These are phyloP conservation scores for Tridacna crocea DNA, from an alignment of 2,888 invertebrate species.

Conservation along the genomic window DNA sequence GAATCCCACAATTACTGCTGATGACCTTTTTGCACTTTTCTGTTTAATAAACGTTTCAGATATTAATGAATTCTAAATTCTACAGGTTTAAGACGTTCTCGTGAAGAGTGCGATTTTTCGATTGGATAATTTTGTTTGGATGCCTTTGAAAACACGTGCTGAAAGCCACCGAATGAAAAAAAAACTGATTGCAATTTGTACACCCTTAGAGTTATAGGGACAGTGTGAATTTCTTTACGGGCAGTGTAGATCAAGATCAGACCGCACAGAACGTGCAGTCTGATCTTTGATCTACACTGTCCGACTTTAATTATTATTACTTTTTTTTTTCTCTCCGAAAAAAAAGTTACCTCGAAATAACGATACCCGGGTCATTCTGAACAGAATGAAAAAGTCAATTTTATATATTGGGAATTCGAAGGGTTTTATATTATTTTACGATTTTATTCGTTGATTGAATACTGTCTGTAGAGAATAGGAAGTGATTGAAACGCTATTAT, in stretches of 20 bases:
- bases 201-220: background rate
- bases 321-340: no score
- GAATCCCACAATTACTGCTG: background rate
- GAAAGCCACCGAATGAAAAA: constrained; percentile 11
- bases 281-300: no score
- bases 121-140: constrained; percentile 23
- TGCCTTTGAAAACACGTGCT: constrained; percentile 8
- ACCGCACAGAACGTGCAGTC: no score
- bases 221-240: no score
- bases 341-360: no score
- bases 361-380: no score
- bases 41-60: constrained; percentile 23
- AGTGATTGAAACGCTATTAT: constrained; percentile 44
- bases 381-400: background rate
- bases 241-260: no score
- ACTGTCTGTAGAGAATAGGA: constrained; percentile 33
- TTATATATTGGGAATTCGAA: background rate
- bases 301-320: no score
- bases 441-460: constrained; percentile 32
- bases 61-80: constrained; percentile 30
- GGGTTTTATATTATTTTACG: constrained; percentile 30
- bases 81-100: constrained; percentile 24
- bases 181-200: constrained; percentile 14
- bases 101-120: constrained; percentile 22
- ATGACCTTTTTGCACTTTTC: background rate